These are phyloP conservation scores for Loriculus beryllinus DNA, from an alignment of 2,797 vertebrate species.

Conservation along the genomic window DNA sequence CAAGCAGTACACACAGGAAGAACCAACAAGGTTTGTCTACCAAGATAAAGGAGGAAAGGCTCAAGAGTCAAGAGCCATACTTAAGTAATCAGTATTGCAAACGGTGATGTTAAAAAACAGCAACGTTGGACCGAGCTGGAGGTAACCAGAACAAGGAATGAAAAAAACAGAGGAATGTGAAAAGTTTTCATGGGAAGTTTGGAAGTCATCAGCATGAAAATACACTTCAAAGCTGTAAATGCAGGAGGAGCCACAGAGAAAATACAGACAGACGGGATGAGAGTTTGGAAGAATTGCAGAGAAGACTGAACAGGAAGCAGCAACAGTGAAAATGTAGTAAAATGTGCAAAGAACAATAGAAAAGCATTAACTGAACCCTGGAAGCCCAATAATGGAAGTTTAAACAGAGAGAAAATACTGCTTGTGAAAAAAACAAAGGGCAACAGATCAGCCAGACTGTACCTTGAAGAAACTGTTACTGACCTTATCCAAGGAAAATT, in stretches of 20 bases:
- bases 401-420: background rate
- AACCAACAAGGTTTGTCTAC: background rate
- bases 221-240: background rate
- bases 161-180: background rate
- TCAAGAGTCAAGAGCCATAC: background rate
- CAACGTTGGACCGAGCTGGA: background rate
- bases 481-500: background rate
- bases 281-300: background rate
- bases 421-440: background rate
- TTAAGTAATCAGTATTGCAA: background rate
- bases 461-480: background rate
- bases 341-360: background rate
- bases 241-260: background rate
- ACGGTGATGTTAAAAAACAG: background rate
- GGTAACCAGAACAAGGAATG: background rate
- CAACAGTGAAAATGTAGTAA: background rate
- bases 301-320: background rate
- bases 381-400: background rate
- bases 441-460: background rate
- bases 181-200: background rate
- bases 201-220: background rate
- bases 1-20: background rate
- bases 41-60: background rate
- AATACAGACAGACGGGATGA: background rate
- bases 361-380: background rate